phyloP scores from a whole-genome alignment of 2,113 vertebrate species.

The Coracopsis vasa region DNA sequence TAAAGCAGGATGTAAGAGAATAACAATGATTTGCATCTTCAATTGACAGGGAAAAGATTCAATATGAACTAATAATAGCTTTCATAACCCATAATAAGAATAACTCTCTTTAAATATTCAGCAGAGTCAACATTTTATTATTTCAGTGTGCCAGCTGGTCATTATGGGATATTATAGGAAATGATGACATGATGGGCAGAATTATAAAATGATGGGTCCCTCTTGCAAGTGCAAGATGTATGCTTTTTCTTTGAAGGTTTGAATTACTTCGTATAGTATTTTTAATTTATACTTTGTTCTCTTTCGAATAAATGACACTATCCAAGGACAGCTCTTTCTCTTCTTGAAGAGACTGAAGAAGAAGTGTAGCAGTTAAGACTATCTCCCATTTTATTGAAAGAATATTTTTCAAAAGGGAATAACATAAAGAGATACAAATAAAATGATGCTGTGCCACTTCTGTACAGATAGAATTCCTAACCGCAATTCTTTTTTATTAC shows the following conservation, averaged over 20 bases:
- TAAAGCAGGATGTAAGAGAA: not conserved
- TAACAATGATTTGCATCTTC: not conserved
- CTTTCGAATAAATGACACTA: not conserved
- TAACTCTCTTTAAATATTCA: conserved; percentile 36
- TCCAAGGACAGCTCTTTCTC: not conserved
- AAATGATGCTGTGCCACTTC: not conserved
- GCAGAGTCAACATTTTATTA: conserved; percentile 50
- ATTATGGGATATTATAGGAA: conserved; percentile 39
- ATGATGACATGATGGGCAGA: not conserved
- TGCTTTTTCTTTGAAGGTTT: not conserved
- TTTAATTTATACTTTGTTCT: not conserved
- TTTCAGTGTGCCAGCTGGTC: conserved; percentile 35
- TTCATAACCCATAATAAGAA: not conserved
- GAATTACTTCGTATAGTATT: not conserved
- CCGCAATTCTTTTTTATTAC: not conserved
- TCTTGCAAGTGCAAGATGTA: not conserved
- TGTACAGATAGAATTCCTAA: not conserved
- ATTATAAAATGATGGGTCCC: conserved; percentile 21
- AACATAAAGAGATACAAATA: not conserved
- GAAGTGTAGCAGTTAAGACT: not conserved
- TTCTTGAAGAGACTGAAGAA: not conserved
- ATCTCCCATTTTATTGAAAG: not conserved
- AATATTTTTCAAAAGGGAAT: not conserved
- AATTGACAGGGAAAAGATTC: conserved; percentile 4
- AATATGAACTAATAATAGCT: not conserved